Evolutionary conservation across 2,113 vertebrate genomes (phyloP).

Genomic region (Tychaedon coryphoeus): DNA sequence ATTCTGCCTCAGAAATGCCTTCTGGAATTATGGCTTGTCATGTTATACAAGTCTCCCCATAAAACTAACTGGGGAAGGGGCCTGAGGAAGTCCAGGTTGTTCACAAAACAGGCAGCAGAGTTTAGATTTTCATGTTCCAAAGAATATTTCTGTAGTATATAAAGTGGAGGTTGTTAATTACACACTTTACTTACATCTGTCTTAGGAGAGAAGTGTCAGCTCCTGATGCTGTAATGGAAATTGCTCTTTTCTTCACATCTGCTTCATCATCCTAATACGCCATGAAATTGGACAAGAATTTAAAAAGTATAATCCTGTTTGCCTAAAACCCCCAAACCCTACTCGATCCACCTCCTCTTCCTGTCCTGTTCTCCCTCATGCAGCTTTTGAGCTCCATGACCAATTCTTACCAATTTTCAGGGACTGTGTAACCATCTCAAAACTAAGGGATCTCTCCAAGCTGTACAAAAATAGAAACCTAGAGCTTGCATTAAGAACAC

Average conservation of each 20-base stretch:
- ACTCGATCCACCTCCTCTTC: not conserved
- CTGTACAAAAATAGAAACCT: not conserved
- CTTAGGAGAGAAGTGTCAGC: not conserved
- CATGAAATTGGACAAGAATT: constrained; percentile 7
- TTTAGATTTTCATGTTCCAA: not conserved
- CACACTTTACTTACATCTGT: not conserved
- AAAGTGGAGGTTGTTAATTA: not conserved
- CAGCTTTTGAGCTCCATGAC: not conserved
- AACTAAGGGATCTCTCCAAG: not conserved
- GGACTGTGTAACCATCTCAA: not conserved
- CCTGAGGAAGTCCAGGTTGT: not conserved
- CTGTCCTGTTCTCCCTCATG: not conserved
- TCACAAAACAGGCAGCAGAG: not conserved
- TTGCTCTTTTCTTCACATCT: not conserved
- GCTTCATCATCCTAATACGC: not conserved
- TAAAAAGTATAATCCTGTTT: not conserved
- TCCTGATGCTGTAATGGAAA: not conserved
- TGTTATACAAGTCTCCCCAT: not conserved
- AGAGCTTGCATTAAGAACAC: not conserved
- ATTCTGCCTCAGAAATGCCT: not conserved
- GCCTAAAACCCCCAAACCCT: not conserved
- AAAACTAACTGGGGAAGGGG: not conserved
- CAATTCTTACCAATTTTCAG: not conserved
- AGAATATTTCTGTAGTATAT: not conserved
- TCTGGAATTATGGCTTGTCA: not conserved